Conservation (phyloP, 2,113 vertebrate species). For the Tupaia chinensis region DNA sequence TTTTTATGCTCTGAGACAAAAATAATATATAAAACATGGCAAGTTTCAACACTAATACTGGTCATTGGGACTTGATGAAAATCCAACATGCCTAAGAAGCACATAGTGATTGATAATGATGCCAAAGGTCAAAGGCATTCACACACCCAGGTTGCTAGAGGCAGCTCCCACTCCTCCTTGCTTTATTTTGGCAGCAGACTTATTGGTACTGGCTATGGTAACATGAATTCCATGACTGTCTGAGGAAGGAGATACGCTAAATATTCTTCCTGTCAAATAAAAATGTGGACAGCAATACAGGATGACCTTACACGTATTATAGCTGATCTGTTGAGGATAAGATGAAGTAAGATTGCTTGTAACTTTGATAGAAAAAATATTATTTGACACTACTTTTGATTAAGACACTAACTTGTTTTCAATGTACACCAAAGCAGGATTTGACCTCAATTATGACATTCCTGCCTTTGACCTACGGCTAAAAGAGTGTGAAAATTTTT, state of each 20-base stretch:
- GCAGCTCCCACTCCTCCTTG: neutral
- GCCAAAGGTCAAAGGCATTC: slow-evolving; percentile 16
- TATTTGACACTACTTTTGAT: slow-evolving; percentile 29
- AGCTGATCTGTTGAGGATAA: neutral
- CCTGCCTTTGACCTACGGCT: neutral
- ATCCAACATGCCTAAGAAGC: neutral
- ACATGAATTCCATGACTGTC: neutral
- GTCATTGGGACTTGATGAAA: slow-evolving; percentile 40
- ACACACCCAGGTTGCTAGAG: neutral
- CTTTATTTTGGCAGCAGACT: neutral
- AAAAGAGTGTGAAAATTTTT: neutral
- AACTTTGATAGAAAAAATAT: neutral
- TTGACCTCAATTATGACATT: slow-evolving; percentile 1
- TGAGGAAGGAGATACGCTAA: neutral
- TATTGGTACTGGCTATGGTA: neutral
- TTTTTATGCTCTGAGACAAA: slow-evolving; percentile 44
- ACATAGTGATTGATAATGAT: slow-evolving; percentile 34
- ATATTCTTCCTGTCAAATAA: slow-evolving; percentile 41
- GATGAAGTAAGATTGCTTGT: neutral
- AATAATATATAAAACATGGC: neutral
- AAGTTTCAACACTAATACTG: neutral
- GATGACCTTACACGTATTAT: neutral
- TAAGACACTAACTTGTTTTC: neutral
- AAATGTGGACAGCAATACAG: slow-evolving; percentile 6
- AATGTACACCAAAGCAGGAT: neutral